phyloP scores from a whole-genome alignment of 1,140 invertebrate genomes.

The Drosophila teissieri region DNA sequence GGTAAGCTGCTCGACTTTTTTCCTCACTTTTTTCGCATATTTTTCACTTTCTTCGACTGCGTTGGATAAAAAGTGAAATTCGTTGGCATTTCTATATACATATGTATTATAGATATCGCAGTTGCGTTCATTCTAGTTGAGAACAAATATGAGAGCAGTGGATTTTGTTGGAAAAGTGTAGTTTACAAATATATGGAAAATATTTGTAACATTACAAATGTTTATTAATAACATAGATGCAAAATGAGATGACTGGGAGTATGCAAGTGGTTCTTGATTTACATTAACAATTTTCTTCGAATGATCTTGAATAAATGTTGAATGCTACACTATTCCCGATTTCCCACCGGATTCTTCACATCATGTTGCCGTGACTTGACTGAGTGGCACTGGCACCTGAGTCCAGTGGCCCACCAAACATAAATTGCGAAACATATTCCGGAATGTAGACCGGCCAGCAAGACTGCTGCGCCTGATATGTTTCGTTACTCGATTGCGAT shows the following conservation, averaged over 20 bases:
- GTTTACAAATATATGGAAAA: no score
- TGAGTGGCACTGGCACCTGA: neutral
- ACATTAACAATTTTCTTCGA: slow-evolving; percentile 1
- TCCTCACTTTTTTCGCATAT: slow-evolving; percentile 10
- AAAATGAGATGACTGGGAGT: neutral
- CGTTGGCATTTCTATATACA: neutral
- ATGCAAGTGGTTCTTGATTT: no score
- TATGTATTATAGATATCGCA: no score
- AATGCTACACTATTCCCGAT: neutral
- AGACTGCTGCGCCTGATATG: no score
- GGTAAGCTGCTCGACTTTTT: slow-evolving; percentile 14
- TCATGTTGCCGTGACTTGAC: neutral
- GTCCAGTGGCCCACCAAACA: neutral
- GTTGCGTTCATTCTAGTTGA: neutral
- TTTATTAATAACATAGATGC: slow-evolving; percentile 3
- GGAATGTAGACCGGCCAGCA: no score
- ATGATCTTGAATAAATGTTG: no score
- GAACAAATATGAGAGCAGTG: no score
- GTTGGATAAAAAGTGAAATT: slow-evolving; percentile 45
- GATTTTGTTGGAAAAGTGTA: neutral
- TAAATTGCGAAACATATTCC: neutral
- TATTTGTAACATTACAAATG: neutral
- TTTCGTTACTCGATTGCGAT: no score
- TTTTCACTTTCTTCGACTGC: slow-evolving; percentile 34
- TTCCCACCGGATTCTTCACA: neutral